Base-by-base conservation (phyloP, 2,113 vertebrate genomes). In the Phycodurus eques region DNA sequence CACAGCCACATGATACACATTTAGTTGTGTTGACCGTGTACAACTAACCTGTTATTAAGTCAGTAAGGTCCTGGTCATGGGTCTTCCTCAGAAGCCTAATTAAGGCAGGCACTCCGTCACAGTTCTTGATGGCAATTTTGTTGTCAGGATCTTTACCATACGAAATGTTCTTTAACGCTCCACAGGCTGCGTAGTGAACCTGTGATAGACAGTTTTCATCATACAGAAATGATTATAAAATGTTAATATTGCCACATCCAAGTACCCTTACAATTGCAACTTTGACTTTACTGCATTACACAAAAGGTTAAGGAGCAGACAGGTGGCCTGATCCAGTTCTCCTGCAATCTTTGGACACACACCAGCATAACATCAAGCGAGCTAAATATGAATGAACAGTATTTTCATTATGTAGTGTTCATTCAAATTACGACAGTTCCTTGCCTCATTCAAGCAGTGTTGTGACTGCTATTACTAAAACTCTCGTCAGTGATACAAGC, bases 111-210 rank as follows among this genome's bases (percentile, higher is more conserved):
- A 99, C 94, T 0, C 96, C 98, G 0, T 99, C 98, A 19, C 96
- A 99, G 91, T 99, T 98, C 90, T 98, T 98, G 82, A 99, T 96
- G 73, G 98, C 96, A 0, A 98, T 94, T 92, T 99, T 99, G 86
- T 98, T 99, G 76, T 99, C 97, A 44, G 89, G 82, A 86, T 99
- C 96, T 71, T 91, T 94, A 68, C 98, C 96, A 0, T 92, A 99
- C 2, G 97, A 98, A 84, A 99, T 96, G 85, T 99, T 99, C 90
- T 98, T 98, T 20, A 99, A 93, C 0, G 98, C 98, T 1, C 97
- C 97, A 0, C 96, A 98, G n/a, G 96, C 97, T 0, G 95, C 93
- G 0, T 94, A 93, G 86, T 97, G 96, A 62, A 91, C 90, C 90
- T 91, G 10, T 2, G 66, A 64, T 42, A 79, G 31, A 61, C 14